Percentiles rank a stretch among this genome's conserved stretches.
phyloP scores from a whole-genome alignment of 2,888 invertebrate species.

The Trichogramma dendrolimi region DNA sequence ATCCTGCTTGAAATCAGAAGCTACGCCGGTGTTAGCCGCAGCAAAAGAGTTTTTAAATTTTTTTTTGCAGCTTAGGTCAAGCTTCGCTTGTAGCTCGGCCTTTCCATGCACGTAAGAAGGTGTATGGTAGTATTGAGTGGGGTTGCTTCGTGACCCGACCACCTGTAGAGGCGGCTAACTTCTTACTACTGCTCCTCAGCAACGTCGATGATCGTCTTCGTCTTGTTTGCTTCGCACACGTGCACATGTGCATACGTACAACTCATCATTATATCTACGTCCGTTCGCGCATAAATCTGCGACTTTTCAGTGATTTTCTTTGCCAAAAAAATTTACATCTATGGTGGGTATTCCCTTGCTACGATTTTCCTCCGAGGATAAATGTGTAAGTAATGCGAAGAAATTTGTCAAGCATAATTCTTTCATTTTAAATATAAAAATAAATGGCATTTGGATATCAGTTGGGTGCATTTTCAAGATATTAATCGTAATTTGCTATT shows the following conservation, averaged over 20 bases:
- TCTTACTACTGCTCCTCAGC: conserved; percentile 7
- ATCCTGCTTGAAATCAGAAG: too few species aligned
- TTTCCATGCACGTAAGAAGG: too few species aligned
- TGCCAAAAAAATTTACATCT: conserved; percentile 1
- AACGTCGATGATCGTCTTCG: conserved; percentile 2
- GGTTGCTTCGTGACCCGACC: conserved; percentile 49
- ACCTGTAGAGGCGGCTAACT: conserved; percentile 46
- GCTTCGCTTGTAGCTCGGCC: too few species aligned
- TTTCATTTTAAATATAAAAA: too few species aligned
- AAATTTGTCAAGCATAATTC: too few species aligned
- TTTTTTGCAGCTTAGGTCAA: too few species aligned
- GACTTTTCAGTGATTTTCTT: conserved; percentile 1
- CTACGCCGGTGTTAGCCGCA: too few species aligned
- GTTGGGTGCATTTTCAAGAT: too few species aligned
- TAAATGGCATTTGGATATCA: too few species aligned
- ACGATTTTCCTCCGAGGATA: conserved; percentile 12
- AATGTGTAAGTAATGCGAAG: not conserved
- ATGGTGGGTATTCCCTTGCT: too few species aligned
- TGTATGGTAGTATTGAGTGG: conserved; percentile 2
- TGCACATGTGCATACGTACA: conserved; percentile 21
- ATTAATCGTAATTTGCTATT: too few species aligned
- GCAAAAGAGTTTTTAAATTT: too few species aligned
- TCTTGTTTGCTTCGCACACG: conserved; percentile 40
- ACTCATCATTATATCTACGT: conserved; percentile 8
- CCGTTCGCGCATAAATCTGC: conserved; percentile 6